phyloP scores from a whole-genome alignment of 2,888 invertebrate genomes.

The Epirrita christyi region DNA sequence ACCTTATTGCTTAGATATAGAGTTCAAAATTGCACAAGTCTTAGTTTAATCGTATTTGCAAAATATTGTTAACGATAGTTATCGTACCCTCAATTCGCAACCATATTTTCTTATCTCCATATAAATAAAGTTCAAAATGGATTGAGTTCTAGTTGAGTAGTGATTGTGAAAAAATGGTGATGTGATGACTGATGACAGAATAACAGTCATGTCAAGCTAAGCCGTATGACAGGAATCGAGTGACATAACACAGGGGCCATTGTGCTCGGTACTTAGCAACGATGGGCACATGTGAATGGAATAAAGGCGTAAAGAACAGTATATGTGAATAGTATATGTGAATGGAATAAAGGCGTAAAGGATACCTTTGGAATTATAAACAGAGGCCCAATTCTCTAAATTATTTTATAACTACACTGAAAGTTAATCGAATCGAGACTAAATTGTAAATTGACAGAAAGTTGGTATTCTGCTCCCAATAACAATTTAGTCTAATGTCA shows the following conservation, averaged over 20 bases:
- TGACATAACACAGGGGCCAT: constrained; percentile 33
- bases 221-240: constrained; percentile 33
- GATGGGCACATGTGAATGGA: constrained; percentile 20
- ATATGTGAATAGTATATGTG: too few relatives aligned
- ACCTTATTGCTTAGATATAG: neutral
- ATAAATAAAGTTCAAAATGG: constrained; percentile 11
- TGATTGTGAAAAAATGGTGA: constrained; percentile 11
- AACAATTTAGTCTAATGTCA: too few relatives aligned
- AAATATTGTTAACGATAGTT: constrained; percentile 3
- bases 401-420: too few relatives aligned
- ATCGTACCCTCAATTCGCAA: constrained; percentile 4
- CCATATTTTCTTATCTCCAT: neutral
- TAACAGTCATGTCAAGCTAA: constrained; percentile 36
- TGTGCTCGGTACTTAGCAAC: constrained; percentile 25
- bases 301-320: constrained; percentile 1
- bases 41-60: neutral
- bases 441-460: too few relatives aligned
- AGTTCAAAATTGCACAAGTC: constrained; percentile 9
- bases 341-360: constrained; percentile 7
- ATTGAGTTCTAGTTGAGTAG: constrained; percentile 1
- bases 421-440: too few relatives aligned
- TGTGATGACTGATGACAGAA: constrained; percentile 17
- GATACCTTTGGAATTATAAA: constrained; percentile 10
- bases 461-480: too few relatives aligned
- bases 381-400: too few relatives aligned